A percentile compares a stretch with the other conserved stretches of the same genome.
phyloP scores from a whole-genome alignment of 2,888 invertebrate species.

The Nipponacmea schrenckii region DNA sequence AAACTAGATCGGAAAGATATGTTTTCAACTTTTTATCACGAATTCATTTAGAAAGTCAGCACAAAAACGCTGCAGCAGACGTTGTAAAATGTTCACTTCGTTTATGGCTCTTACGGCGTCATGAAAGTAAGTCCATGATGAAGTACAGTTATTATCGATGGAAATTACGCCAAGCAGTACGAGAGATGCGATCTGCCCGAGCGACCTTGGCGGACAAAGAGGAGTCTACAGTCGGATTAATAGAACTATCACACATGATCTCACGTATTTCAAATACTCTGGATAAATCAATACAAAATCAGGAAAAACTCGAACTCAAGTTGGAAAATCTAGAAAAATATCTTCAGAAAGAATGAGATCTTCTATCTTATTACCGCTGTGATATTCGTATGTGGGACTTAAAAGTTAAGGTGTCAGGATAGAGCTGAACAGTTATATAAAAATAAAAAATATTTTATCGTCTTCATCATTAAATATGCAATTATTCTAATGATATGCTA shows the following conservation, averaged over 20 bases:
- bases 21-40: constrained; percentile 54
- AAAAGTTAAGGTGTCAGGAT: too few species aligned
- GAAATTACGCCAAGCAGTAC: constrained; percentile 35
- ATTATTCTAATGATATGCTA: too few species aligned
- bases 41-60: constrained; percentile 48
- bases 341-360: not conserved
- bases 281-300: constrained; percentile 22
- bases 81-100: constrained; percentile 48
- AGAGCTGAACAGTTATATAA: too few species aligned
- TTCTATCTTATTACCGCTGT: too few species aligned
- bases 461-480: too few species aligned
- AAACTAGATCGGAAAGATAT: constrained; percentile 50
- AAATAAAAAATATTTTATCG: too few species aligned
- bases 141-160: constrained; percentile 28
- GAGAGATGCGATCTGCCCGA: constrained; percentile 41
- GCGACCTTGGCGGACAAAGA: constrained; percentile 44
- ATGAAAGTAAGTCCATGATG: constrained; percentile 9
- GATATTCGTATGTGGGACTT: too few species aligned
- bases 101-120: constrained; percentile 19
- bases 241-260: constrained; percentile 51
- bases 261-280: constrained; percentile 32
- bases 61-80: constrained; percentile 51
- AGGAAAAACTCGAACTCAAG: constrained; percentile 18
- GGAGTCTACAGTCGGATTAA: constrained; percentile 51
- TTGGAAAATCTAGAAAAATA: constrained; percentile 23